A percentile compares a stretch with the other conserved stretches of the same genome.
phyloP scores from a whole-genome alignment of 2,888 invertebrate species.

The Pharmacophagus antenor region DNA sequence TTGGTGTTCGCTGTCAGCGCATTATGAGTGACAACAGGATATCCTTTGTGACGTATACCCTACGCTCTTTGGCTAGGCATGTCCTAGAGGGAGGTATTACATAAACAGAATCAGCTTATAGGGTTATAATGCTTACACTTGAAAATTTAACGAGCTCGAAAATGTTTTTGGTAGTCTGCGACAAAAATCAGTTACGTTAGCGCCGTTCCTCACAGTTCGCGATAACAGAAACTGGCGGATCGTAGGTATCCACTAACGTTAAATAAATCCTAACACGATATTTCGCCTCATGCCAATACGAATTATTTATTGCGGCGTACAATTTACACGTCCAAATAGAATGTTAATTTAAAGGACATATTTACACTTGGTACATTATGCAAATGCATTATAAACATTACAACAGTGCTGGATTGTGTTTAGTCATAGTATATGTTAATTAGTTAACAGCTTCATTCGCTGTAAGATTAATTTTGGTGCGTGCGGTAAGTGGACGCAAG shows the following conservation, averaged over 20 bases:
- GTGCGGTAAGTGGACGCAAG: slow-evolving; percentile 17
- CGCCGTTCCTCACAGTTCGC: not conserved
- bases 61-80: too few relatives aligned
- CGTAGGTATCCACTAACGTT: too few relatives aligned
- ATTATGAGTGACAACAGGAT: too few relatives aligned
- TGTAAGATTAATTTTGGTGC: slow-evolving; percentile 11
- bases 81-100: too few relatives aligned
- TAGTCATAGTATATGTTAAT: slow-evolving; percentile 27
- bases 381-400: slow-evolving; percentile 27
- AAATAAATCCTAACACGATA: not conserved
- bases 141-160: too few relatives aligned
- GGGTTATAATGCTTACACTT: too few relatives aligned
- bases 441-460: slow-evolving; percentile 20
- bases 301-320: slow-evolving; percentile 13
- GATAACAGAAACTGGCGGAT: not conserved
- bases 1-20: too few relatives aligned
- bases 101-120: too few relatives aligned
- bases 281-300: not conserved
- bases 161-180: too few relatives aligned
- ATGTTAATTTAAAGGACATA: slow-evolving; percentile 22
- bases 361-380: slow-evolving; percentile 27
- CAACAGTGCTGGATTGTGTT: slow-evolving; percentile 13
- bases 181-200: too few relatives aligned
- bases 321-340: slow-evolving; percentile 22
- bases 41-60: too few relatives aligned